phyloP scores from a whole-genome alignment of 1,140 invertebrate genomes.

The Zaprionus tsacasi region DNA sequence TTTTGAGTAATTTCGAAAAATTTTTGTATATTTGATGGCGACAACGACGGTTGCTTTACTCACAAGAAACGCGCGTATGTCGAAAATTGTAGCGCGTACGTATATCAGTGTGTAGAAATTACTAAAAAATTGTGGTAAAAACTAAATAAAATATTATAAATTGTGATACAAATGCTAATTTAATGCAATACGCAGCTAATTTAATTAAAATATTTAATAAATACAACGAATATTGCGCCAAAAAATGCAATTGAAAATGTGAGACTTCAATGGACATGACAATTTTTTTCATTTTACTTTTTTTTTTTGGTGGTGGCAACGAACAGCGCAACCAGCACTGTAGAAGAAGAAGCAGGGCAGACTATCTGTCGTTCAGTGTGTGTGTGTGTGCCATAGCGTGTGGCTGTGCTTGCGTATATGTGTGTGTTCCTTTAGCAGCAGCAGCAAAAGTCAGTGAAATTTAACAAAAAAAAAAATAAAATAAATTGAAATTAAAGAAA shows the following conservation, averaged over 20 bases:
- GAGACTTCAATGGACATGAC: slow-evolving; percentile 81
- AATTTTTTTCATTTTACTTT: slow-evolving; percentile 56
- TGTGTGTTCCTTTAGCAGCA: slow-evolving; percentile 29
- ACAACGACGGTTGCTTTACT: slow-evolving; percentile 72
- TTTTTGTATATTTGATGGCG: slow-evolving; percentile 84
- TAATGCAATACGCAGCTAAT: slow-evolving; percentile 38
- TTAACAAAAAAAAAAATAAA: slow-evolving; percentile 38
- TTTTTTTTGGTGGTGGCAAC: slow-evolving; percentile 71
- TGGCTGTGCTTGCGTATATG: slow-evolving; percentile 35
- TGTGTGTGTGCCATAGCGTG: slow-evolving; percentile 44
- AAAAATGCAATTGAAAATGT: slow-evolving; percentile 76
- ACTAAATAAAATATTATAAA: slow-evolving; percentile 70
- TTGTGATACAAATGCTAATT: slow-evolving; percentile 55
- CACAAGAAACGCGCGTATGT: slow-evolving; percentile 82
- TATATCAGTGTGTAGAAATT: slow-evolving; percentile 82
- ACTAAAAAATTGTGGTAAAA: slow-evolving; percentile 83
- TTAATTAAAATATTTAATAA: slow-evolving; percentile 38
- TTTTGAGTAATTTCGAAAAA: slow-evolving; percentile 81
- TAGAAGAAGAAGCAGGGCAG: slow-evolving; percentile 70
- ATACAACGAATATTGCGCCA: slow-evolving; percentile 59
- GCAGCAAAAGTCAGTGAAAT: slow-evolving; percentile 41
- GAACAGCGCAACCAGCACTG: slow-evolving; percentile 58
- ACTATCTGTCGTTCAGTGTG: slow-evolving; percentile 45
- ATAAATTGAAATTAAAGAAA: slow-evolving; percentile 14
- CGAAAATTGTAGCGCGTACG: slow-evolving; percentile 81